Evolutionary conservation across 1,140 invertebrate species (phyloP).

Genomic region (Panagrolaimus sp.): DNA sequence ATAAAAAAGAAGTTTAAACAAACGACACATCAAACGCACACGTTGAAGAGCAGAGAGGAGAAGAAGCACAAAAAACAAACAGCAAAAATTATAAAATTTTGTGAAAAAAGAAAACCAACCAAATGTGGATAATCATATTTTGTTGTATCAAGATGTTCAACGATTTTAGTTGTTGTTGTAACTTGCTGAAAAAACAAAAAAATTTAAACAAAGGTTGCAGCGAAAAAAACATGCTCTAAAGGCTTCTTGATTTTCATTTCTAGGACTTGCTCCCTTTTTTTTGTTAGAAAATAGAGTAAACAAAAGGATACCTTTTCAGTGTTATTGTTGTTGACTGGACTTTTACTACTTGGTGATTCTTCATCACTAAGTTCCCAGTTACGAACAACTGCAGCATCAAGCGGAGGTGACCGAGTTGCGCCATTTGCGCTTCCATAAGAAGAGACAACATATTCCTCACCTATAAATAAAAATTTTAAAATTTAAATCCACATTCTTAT

Average conservation of each 20-base stretch:
- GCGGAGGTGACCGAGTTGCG: slow-evolving; percentile 6
- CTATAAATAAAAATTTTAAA: background rate
- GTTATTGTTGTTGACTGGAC: slow-evolving; percentile 5
- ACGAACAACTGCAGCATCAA: slow-evolving; percentile 11
- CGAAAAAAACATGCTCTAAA: too few relatives aligned
- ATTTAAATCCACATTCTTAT: background rate
- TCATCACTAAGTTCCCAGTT: slow-evolving; percentile 13
- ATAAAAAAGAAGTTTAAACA: background rate
- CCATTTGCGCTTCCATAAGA: background rate
- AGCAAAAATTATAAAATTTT: background rate
- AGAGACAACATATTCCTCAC: background rate
- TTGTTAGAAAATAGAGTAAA: background rate
- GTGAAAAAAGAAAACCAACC: background rate
- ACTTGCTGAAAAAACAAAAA: too few relatives aligned
- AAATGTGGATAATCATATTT: background rate
- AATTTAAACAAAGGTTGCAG: too few relatives aligned
- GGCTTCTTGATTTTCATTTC: too few relatives aligned
- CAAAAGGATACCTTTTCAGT: slow-evolving; percentile 4
- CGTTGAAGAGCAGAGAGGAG: background rate
- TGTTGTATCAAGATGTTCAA: too few relatives aligned
- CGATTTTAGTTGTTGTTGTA: too few relatives aligned
- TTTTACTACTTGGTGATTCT: background rate
- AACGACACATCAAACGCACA: slow-evolving; percentile 11
- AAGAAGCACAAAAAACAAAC: background rate
- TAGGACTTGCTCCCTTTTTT: too few relatives aligned